phyloP scores from a whole-genome alignment of 2,797 vertebrate genomes.

The Sebastolobus altivelis region DNA sequence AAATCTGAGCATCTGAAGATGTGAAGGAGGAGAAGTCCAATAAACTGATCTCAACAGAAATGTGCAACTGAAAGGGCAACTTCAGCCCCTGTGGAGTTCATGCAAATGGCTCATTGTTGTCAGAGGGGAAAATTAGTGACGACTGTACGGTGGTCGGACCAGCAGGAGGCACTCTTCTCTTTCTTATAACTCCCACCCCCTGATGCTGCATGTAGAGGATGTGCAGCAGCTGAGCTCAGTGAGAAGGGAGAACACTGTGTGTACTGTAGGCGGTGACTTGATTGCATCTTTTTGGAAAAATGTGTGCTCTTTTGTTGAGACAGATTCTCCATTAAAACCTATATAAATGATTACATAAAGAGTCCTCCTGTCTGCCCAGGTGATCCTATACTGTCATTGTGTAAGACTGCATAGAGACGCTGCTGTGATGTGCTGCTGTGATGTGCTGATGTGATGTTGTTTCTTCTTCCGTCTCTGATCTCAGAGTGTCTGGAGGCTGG shows the following conservation, averaged over 20 bases:
- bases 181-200: constrained; percentile 20
- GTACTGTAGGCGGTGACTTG: neutral
- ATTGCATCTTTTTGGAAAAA: neutral
- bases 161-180: constrained; percentile 81
- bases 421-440: constrained; percentile 2
- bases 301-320: neutral
- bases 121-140: constrained; percentile 18
- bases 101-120: constrained; percentile 30
- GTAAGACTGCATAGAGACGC: neutral
- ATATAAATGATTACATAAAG: neutral
- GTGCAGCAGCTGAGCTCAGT: constrained; percentile 2
- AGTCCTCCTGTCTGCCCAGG: neutral
- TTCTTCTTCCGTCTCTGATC: neutral
- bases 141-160: constrained; percentile 67
- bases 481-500: constrained; percentile 4
- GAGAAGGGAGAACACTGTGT: neutral
- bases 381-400: neutral
- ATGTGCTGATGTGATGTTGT: constrained; percentile 12
- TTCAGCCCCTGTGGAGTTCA: constrained; percentile 47
- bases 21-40: neutral
- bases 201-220: neutral
- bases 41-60: neutral
- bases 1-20: neutral
- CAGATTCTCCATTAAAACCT: neutral
- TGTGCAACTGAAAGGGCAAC: constrained; percentile 40